These are phyloP conservation scores for Drepanosiphum platanoidis DNA, from an alignment of 2,888 invertebrate species.

Conservation along the genomic window DNA sequence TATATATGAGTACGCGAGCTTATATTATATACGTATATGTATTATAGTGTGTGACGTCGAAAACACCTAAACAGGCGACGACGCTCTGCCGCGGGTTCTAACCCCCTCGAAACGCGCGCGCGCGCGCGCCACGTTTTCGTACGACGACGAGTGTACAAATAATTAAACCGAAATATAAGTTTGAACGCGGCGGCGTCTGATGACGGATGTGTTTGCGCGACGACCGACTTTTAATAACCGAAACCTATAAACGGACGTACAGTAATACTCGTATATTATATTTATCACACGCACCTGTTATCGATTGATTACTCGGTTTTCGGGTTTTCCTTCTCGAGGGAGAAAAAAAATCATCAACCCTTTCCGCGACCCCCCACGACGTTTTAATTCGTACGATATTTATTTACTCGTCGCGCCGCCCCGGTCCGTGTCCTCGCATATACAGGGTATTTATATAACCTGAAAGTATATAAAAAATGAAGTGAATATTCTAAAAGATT, in stretches of 20 bases:
- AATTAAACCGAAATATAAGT: conserved; percentile 38
- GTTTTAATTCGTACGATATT: too few relatives aligned
- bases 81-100: conserved; percentile 24
- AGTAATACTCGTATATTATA: too few relatives aligned
- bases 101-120: conserved; percentile 21
- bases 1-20: background rate
- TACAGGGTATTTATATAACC: too few relatives aligned
- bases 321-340: background rate
- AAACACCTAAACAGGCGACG: conserved; percentile 7
- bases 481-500: too few relatives aligned
- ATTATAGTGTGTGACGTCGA: background rate
- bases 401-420: too few relatives aligned
- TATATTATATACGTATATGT: background rate
- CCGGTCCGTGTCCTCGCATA: too few relatives aligned
- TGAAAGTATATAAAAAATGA: too few relatives aligned
- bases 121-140: background rate
- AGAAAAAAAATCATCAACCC: too few relatives aligned
- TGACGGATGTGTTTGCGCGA: conserved; percentile 3
- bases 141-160: conserved; percentile 14
- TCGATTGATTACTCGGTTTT: background rate
- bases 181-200: conserved; percentile 6
- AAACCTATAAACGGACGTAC: background rate
- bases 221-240: conserved; percentile 20
- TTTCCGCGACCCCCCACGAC: too few relatives aligned
- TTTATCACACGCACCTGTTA: background rate